A percentile compares a stretch with the other conserved stretches of the same genome.
Evolutionary conservation across 2,888 invertebrate species (phyloP).

Genomic region (Flexamia atlantica): DNA sequence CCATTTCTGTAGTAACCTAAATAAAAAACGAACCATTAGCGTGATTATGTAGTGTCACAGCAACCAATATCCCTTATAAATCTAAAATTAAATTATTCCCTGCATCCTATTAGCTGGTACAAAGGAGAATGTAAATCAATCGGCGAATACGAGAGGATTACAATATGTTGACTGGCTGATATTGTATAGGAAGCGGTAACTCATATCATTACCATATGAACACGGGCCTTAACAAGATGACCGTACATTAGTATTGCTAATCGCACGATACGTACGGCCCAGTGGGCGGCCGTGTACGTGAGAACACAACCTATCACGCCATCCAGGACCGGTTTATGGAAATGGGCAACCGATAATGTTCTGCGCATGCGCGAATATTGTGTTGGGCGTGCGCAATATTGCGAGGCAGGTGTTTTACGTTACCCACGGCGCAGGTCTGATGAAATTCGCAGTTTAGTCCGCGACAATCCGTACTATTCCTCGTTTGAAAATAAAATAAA

Average conservation of each 20-base stretch:
- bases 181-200: background rate
- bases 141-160: background rate
- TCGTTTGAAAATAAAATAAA: too few relatives aligned
- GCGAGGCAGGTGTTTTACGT: background rate
- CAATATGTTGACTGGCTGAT: too few relatives aligned
- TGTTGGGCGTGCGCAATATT: background rate
- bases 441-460: background rate
- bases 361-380: background rate
- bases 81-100: too few relatives aligned
- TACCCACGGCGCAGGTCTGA: background rate
- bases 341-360: background rate
- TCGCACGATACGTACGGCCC: background rate
- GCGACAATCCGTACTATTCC: too few relatives aligned
- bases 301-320: slow-evolving; percentile 43
- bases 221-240: background rate
- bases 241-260: slow-evolving; percentile 22
- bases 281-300: slow-evolving; percentile 34
- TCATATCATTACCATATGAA: background rate
- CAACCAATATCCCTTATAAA: too few relatives aligned
- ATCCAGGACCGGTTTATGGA: slow-evolving; percentile 10
- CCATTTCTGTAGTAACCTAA: too few relatives aligned
- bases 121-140: background rate
- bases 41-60: too few relatives aligned
- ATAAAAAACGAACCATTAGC: too few relatives aligned
- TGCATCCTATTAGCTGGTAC: too few relatives aligned